Evolutionary conservation across 2,113 vertebrate species (phyloP).

Genomic region (Chrysochloris asiatica): DNA sequence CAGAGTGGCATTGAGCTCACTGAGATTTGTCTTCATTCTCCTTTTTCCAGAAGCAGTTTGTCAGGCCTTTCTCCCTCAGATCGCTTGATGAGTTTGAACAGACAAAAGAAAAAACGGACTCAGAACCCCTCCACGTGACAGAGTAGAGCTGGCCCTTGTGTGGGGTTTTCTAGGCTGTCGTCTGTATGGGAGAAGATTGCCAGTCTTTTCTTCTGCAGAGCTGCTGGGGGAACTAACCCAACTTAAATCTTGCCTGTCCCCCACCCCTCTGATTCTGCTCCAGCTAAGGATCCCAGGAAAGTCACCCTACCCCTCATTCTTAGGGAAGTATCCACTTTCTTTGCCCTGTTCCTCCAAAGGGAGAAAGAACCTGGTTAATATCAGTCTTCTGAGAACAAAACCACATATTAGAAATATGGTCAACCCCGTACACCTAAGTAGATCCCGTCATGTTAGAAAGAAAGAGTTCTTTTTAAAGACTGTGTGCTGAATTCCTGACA

Average conservation of each 20-base stretch:
- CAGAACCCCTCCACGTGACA: background rate
- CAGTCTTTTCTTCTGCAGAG: background rate
- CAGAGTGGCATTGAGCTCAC: no score
- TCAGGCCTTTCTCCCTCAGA: background rate
- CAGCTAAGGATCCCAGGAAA: no score
- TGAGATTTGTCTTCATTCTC: no score
- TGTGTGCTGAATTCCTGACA: fast-evolving
- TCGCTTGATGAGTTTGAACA: background rate
- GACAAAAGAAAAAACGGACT: no score
- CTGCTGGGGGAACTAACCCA: background rate
- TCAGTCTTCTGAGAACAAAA: no score
- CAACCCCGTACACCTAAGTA: no score
- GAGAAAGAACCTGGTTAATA: no score
- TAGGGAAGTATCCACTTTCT: no score
- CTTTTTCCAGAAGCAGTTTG: background rate
- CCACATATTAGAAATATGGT: no score
- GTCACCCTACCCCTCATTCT: no score
- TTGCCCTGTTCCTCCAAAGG: no score
- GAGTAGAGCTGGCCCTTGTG: background rate
- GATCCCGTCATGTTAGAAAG: background rate
- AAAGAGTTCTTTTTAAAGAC: background rate
- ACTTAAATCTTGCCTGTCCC: fast-evolving
- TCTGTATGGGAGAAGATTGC: background rate
- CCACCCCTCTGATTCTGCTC: no score
- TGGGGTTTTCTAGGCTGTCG: background rate